phyloP scores from a whole-genome alignment of 1,140 invertebrate genomes.

The Aplysia californica region DNA sequence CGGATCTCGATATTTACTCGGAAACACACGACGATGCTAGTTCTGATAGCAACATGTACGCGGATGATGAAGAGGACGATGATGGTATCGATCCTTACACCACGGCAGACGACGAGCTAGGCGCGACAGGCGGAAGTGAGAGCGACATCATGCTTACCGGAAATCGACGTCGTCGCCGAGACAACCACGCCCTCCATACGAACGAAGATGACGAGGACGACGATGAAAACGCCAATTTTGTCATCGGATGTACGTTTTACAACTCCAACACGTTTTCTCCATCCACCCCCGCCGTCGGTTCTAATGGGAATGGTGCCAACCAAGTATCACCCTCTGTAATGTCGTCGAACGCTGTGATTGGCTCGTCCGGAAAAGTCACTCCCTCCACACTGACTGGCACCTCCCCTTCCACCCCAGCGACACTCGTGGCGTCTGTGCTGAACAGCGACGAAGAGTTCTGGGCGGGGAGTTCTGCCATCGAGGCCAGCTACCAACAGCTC shows the following conservation, averaged over 20 bases:
- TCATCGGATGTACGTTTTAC: constrained; percentile 50
- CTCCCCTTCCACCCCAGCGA: too few relatives aligned
- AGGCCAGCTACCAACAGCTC: constrained; percentile 42
- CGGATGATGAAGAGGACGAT: constrained; percentile 56
- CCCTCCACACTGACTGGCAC: background rate
- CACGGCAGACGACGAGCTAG: constrained; percentile 21
- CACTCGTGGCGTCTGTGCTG: background rate
- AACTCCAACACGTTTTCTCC: constrained; percentile 30
- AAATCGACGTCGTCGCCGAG: constrained; percentile 21
- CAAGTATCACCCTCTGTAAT: too few relatives aligned
- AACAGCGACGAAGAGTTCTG: constrained; percentile 45
- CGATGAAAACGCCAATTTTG: constrained; percentile 32
- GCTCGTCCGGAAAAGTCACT: background rate
- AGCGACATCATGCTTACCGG: background rate
- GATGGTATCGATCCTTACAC: constrained; percentile 19
- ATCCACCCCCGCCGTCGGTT: background rate
- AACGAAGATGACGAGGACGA: constrained; percentile 23
- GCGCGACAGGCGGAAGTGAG: background rate
- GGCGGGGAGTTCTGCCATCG: constrained; percentile 33
- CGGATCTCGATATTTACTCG: constrained; percentile 51
- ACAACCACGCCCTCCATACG: too few relatives aligned
- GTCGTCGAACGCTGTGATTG: background rate
- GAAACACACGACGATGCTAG: constrained; percentile 47
- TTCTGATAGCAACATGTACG: constrained; percentile 47
- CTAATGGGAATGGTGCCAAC: too few relatives aligned